Percentiles rank a stretch among this genome's conserved stretches.
Evolutionary conservation across 2,888 invertebrate genomes (phyloP).

Genomic region (Unio pictorum): DNA sequence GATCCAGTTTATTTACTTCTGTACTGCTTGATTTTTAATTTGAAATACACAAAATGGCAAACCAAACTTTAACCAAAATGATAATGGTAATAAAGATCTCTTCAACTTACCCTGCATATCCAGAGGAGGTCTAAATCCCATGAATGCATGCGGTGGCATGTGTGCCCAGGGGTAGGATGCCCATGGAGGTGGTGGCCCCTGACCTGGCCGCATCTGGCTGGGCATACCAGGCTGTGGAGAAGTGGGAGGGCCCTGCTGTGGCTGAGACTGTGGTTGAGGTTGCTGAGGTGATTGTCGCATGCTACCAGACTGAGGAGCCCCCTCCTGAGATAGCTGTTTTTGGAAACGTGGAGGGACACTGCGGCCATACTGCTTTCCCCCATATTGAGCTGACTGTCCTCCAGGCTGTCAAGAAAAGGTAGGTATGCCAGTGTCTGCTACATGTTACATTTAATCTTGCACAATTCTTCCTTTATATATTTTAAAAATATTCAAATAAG

Average conservation of each 20-base stretch:
- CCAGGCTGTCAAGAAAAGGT: slow-evolving; percentile 27
- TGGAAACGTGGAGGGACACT: slow-evolving; percentile 84
- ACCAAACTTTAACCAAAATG: no score
- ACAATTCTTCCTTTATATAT: no score
- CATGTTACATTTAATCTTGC: no score
- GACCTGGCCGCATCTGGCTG: slow-evolving; percentile 62
- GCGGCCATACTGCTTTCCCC: slow-evolving; percentile 80
- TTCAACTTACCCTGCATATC: slow-evolving; percentile 60
- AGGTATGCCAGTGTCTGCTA: neutral
- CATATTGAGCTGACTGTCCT: slow-evolving; percentile 30
- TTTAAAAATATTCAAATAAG: neutral
- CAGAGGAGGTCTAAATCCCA: slow-evolving; percentile 62
- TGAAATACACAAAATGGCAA: no score
- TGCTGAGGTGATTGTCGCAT: slow-evolving; percentile 26
- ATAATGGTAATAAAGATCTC: no score
- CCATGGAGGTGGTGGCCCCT: slow-evolving; percentile 64
- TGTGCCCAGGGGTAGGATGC: slow-evolving; percentile 44
- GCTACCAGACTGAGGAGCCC: slow-evolving; percentile 15
- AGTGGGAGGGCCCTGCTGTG: slow-evolving; percentile 42
- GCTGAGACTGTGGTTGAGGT: slow-evolving; percentile 22
- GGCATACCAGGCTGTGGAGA: slow-evolving; percentile 46
- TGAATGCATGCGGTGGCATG: slow-evolving; percentile 60
- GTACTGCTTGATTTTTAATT: no score
- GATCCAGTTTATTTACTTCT: no score
- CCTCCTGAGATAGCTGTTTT: slow-evolving; percentile 55